phyloP scores from a whole-genome alignment of 2,113 vertebrate genomes.

The Dasypus novemcinctus region DNA sequence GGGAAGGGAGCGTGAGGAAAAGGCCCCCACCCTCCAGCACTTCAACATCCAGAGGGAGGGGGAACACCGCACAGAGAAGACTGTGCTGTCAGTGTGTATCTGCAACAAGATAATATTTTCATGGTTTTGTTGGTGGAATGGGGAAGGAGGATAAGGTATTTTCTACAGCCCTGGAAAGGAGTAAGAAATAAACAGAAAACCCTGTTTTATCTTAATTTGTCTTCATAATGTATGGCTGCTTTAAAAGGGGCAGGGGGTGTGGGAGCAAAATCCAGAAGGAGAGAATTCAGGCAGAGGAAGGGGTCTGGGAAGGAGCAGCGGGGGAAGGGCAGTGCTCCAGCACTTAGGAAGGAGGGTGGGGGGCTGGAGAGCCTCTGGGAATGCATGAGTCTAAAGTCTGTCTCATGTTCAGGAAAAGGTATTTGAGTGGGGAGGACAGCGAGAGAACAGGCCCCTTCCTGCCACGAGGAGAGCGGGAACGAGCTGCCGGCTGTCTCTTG shows the following conservation, averaged over 20 bases:
- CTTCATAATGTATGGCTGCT: not conserved
- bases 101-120: not conserved
- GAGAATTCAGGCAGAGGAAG: not conserved
- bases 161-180: not conserved
- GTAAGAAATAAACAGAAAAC: not conserved
- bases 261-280: not conserved
- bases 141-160: not conserved
- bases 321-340: not conserved
- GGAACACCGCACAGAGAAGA: not conserved
- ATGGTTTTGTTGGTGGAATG: not conserved
- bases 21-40: not conserved
- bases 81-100: rapidly evolving
- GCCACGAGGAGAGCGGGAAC: not conserved
- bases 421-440: not conserved
- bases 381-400: not conserved
- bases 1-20: not conserved
- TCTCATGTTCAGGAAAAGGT: not conserved
- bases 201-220: not conserved
- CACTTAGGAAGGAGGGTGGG: not conserved
- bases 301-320: not conserved
- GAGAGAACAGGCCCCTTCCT: not conserved
- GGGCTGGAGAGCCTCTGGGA: not conserved
- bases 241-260: not conserved
- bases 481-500: not conserved
- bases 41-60: not conserved